Percentiles rank a stretch among this genome's conserved stretches.
These are phyloP conservation scores for Eupristina koningsbergeri DNA, from an alignment of 1,140 invertebrate species.

Conservation along the genomic window DNA sequence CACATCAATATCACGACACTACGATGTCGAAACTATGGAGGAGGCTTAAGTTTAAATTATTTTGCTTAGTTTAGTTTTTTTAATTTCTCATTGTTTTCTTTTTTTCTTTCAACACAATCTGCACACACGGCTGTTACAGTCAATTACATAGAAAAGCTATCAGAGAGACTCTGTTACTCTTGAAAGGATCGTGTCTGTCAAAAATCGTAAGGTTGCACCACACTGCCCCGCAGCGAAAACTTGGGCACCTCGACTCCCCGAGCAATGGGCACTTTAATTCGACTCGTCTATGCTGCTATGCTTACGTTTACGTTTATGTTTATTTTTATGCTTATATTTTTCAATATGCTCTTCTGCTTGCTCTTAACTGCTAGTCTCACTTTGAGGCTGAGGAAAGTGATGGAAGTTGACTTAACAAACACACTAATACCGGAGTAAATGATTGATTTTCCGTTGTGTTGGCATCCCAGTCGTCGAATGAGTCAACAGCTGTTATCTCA, in stretches of 20 bases:
- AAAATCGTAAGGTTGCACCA: constrained; percentile 65
- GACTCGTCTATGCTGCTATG: constrained; percentile 17
- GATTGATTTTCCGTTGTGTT: neutral
- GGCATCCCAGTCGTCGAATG: neutral
- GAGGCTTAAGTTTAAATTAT: neutral
- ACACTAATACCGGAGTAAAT: no score
- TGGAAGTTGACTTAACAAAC: no score
- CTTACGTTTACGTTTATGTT: no score
- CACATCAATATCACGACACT: neutral
- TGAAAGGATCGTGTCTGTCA: constrained; percentile 59
- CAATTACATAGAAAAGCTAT: constrained; percentile 23
- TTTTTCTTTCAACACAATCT: neutral
- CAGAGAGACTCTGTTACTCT: constrained; percentile 72
- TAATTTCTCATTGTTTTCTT: no score
- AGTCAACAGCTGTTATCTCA: neutral
- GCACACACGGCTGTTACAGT: neutral
- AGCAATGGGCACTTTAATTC: constrained; percentile 65
- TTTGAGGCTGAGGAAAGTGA: no score
- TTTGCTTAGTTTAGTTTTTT: neutral
- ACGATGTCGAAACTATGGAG: neutral
- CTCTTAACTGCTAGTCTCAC: no score
- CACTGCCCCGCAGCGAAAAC: constrained; percentile 65
- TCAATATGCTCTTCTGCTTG: no score
- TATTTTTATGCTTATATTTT: no score
- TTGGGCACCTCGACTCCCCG: constrained; percentile 57